A percentile compares a stretch with the other conserved stretches of the same genome.
Conservation (phyloP, 1,140 invertebrate genomes). For the Oscheius sp. region DNA sequence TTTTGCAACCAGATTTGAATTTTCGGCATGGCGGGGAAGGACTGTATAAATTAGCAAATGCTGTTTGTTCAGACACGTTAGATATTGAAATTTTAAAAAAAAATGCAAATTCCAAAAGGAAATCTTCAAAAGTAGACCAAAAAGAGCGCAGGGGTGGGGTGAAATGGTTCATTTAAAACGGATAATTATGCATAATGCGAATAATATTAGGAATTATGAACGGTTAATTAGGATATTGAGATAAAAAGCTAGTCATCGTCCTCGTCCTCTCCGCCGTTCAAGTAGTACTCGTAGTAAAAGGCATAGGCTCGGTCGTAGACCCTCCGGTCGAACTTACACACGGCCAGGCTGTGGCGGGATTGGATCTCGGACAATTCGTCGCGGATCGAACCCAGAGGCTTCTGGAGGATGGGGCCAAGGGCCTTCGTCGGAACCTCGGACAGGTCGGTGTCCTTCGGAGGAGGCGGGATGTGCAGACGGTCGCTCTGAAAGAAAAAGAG, state of each 20-base stretch:
- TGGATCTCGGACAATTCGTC: constrained; percentile 59
- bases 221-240: too few relatives aligned
- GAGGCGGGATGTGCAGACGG: constrained; percentile 55
- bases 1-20: too few relatives aligned
- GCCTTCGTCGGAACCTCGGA: constrained; percentile 55
- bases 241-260: neutral
- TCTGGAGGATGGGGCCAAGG: constrained; percentile 52
- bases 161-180: too few relatives aligned
- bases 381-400: constrained; percentile 59
- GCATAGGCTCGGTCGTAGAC: neutral
- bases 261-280: neutral
- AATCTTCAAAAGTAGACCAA: too few relatives aligned
- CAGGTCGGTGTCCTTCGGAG: constrained; percentile 42
- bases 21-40: too few relatives aligned
- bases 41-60: too few relatives aligned
- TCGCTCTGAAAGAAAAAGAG: constrained; percentile 51
- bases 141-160: too few relatives aligned
- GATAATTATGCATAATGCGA: too few relatives aligned
- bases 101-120: too few relatives aligned
- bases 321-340: neutral
- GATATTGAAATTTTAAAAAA: too few relatives aligned
- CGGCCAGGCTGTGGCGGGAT: constrained; percentile 40
- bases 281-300: neutral
- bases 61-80: too few relatives aligned
- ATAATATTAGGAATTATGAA: too few relatives aligned